A percentile compares a stretch with the other conserved stretches of the same genome.
Evolutionary conservation across 2,888 invertebrate species (phyloP).

Genomic region (Entomobrya multifasciata): DNA sequence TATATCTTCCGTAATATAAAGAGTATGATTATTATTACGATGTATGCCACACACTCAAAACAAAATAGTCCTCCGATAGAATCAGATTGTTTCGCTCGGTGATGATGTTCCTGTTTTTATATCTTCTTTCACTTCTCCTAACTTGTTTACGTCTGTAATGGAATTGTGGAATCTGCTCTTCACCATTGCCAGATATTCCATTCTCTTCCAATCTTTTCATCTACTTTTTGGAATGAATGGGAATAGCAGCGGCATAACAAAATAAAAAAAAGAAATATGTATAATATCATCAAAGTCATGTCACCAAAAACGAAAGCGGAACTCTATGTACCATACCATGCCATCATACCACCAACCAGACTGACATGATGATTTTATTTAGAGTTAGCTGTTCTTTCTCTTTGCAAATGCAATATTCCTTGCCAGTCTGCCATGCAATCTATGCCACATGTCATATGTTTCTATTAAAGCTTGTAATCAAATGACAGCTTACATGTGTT

Average conservation of each 20-base stretch:
- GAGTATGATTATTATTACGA: slow-evolving; percentile 28
- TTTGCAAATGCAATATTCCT: not conserved
- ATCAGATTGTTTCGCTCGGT: too few species aligned
- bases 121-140: not conserved
- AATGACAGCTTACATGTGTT: slow-evolving; percentile 58
- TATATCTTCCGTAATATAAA: too few species aligned
- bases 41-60: slow-evolving; percentile 3
- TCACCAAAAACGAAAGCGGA: not conserved
- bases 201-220: too few species aligned
- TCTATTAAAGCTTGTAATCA: slow-evolving; percentile 40
- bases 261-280: slow-evolving; percentile 4
- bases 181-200: too few species aligned
- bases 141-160: slow-evolving; percentile 35
- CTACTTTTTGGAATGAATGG: too few species aligned
- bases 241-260: too few species aligned
- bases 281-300: slow-evolving; percentile 11
- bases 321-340: not conserved
- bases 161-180: slow-evolving; percentile 21
- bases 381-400: not conserved
- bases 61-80: slow-evolving; percentile 16
- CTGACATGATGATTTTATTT: slow-evolving; percentile 23
- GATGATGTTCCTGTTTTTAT: slow-evolving; percentile 5
- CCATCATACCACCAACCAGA: slow-evolving; percentile 13
- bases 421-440: not conserved
- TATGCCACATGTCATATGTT: slow-evolving; percentile 43